phyloP scores from a whole-genome alignment of 2,888 invertebrate species.

The Seira musarum region DNA sequence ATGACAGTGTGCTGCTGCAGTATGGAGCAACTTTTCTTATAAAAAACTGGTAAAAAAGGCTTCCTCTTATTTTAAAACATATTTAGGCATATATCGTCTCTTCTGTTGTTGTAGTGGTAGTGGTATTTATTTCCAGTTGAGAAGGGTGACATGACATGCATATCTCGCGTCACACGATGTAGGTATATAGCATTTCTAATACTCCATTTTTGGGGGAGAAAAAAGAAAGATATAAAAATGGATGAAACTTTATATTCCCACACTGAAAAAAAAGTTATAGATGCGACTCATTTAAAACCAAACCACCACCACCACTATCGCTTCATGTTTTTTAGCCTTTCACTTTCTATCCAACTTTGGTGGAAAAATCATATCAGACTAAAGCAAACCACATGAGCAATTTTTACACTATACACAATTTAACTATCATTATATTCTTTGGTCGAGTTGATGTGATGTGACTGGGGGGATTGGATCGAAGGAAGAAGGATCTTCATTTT shows the following conservation, averaged over 20 bases:
- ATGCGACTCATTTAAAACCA: slow-evolving; percentile 1
- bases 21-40: background rate
- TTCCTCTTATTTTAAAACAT: slow-evolving; percentile 3
- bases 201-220: background rate
- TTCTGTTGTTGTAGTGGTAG: background rate
- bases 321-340: too few relatives aligned
- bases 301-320: slow-evolving; percentile 20
- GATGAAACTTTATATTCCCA: slow-evolving; percentile 7
- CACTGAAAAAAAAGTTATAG: background rate
- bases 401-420: background rate
- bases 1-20: slow-evolving; percentile 24
- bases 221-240: background rate
- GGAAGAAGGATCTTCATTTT: background rate
- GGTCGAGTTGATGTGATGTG: background rate
- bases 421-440: background rate
- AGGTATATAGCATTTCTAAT: background rate
- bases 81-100: slow-evolving; percentile 13
- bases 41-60: slow-evolving; percentile 19
- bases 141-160: slow-evolving; percentile 15
- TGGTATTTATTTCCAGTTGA: background rate
- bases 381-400: background rate
- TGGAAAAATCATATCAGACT: background rate
- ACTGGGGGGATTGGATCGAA: too few relatives aligned
- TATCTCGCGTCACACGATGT: slow-evolving; percentile 1
- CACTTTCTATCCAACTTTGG: slow-evolving; percentile 1